Evolutionary conservation across 2,888 invertebrate species (phyloP), one percentile per base, ranked within the genome.

Genomic region (Anaspis maculata): DNA sequence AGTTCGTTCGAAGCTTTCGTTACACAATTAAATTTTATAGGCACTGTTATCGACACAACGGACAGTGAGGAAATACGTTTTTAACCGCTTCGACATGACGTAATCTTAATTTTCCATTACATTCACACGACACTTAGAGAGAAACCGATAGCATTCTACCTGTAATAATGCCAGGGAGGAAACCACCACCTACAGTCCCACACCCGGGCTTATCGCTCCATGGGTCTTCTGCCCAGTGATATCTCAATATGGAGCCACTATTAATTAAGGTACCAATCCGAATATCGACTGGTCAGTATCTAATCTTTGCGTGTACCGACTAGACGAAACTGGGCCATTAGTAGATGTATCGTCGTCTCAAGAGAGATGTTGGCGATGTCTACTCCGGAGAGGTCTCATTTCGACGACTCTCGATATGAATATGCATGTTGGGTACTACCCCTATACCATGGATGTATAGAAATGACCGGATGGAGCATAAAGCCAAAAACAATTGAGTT

Each of bases 221-320:
- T 23, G 11, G 14, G 10, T 13, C 15, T 32, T 23, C 30, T 27
- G 32, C 30, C 25, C 10, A 22, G 16, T 30, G 40, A 40, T 40
- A 40, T 40, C 40, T 40, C 24, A 40, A 38, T 38, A 38, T 38
- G 40, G 40, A 36, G 40, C 40, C 40, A 36, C 40, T 40, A 40
- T 40, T 40, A 40, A 40, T 40, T 40, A 40, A 40, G 36, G 21
- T n/a, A n/a, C n/a, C n/a, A n/a, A n/a, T n/a, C n/a, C n/a, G n/a
- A n/a, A n/a, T n/a, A n/a, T n/a, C n/a, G 36, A 40, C 36, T 40
- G 40, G 40, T n/a, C 40, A 36, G 10, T 39, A 39, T 39, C 39
- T 39, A 39, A 39, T 39, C 39, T 27, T n/a, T n/a, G n/a, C n/a
- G n/a, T 27, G 27, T 12, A 19, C 30, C 23, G 30, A 34, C 30